Base-by-base conservation (phyloP, 1,140 invertebrate species). In the Homarus americanus region DNA sequence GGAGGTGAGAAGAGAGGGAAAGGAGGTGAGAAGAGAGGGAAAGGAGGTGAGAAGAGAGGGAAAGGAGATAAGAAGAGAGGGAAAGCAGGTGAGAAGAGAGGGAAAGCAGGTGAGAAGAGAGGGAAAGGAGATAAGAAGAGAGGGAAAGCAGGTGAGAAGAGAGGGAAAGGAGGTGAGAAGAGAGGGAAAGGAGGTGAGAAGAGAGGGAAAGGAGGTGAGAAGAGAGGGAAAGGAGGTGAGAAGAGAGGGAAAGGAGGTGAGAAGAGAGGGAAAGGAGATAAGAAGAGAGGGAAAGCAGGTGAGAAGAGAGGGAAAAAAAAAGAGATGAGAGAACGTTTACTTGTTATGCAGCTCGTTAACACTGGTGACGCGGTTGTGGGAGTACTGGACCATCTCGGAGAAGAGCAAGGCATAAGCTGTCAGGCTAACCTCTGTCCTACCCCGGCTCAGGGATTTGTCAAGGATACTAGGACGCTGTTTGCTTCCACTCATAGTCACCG, bases 371-470 rank as follows among this genome's bases (percentile, higher is more conserved):
- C 98, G 96, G 94, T 98, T 99, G 94, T 99, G 98, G 94, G 98
- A 98, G 94, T 99, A 99, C 94, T 99, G 98, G 7, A 99, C 98
- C 84, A 99, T 96, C 96, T 99, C 99, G 3, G 98, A 99, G 94
- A 99, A 99, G 69, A 99, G 95, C 76, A 99, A 95, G 1, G 98
- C 98, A 95, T 98, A 99, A 93, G 98, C 97, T 93, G 97, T 98
- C 78, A 99, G 95, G 92, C 98, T 97, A 92, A 99, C 97, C 95
- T 98, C 98, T 9, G 96, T 96, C 94, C 98, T 98, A 5, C 98
- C 98, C 95, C 97, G 97, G 93, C 97, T 98, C 0, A 99, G 94
- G 1, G 98, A 97, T 94, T 98, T 98, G 94, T 99, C 98, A 9
- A 99, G 95, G 92, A 99, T 98, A 93, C 97, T 97, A 1, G 96